Conservation (phyloP, 1,140 invertebrate genomes). For the Pentalonia nigronervosa region DNA sequence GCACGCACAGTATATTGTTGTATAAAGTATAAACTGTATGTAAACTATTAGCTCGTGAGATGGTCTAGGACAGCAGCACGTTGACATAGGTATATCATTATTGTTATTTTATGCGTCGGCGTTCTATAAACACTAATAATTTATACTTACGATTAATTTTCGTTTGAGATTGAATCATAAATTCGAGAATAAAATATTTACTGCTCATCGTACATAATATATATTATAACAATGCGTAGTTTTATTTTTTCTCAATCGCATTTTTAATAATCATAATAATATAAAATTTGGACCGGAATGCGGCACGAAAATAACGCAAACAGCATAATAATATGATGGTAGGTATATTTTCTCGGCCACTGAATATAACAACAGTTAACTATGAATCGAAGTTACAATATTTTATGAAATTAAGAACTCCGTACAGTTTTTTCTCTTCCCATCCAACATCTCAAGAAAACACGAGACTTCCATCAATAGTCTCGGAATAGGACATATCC, state of each 20-base stretch:
- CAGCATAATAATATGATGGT: no score
- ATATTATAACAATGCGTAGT: not conserved
- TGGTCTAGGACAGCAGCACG: no score
- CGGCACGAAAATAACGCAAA: no score
- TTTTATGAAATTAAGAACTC: no score
- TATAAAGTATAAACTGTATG: not conserved
- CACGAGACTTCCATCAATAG: no score
- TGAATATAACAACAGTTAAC: no score
- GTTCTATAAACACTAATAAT: not conserved
- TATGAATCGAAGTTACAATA: no score
- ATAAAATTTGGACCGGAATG: not conserved
- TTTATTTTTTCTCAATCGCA: not conserved
- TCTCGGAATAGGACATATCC: no score
- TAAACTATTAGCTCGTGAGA: not conserved
- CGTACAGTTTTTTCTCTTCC: no score
- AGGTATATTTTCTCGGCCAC: no score
- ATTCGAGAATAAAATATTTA: not conserved
- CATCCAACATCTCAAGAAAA: no score
- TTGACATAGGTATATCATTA: not conserved
- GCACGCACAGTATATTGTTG: not conserved
- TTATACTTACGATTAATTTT: not conserved
- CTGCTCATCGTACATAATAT: not conserved
- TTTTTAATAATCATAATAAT: no score
- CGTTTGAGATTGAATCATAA: not conserved
- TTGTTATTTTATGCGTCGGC: not conserved